A percentile compares a stretch with the other conserved stretches of the same genome.
Conservation (phyloP, 2,797 vertebrate genomes). For the Neopelma chrysocephalum region DNA sequence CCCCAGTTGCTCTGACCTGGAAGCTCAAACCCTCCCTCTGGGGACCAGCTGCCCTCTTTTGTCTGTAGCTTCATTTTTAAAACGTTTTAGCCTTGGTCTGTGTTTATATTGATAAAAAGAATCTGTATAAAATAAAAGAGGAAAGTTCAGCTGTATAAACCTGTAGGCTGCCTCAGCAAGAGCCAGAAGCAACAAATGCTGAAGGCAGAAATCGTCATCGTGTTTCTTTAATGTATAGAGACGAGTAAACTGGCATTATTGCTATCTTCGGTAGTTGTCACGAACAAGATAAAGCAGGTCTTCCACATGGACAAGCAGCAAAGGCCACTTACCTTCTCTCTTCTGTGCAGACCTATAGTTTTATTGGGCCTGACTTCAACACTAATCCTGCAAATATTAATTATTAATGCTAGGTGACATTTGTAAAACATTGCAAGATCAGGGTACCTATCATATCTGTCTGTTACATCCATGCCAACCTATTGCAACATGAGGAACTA, state of each 20-base stretch:
- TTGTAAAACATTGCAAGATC: background rate
- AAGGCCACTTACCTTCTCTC: background rate
- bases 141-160: conserved; percentile 28
- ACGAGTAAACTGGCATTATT: background rate
- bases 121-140: conserved; percentile 2
- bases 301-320: background rate
- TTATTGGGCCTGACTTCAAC: background rate
- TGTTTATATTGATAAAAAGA: conserved; percentile 27
- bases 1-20: background rate
- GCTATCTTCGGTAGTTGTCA: background rate
- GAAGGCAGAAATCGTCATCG: background rate
- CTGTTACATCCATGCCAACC: background rate
- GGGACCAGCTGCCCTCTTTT: conserved; percentile 25
- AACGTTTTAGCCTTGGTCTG: conserved; percentile 24
- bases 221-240: background rate
- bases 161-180: background rate
- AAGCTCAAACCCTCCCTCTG: background rate
- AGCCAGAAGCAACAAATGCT: background rate
- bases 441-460: background rate
- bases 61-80: background rate
- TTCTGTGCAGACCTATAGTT: background rate
- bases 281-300: background rate
- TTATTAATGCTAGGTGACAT: background rate
- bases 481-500: background rate
- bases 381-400: background rate